Conservation (phyloP, 2,113 vertebrate species). For the Melanotaenia duboulayi region DNA sequence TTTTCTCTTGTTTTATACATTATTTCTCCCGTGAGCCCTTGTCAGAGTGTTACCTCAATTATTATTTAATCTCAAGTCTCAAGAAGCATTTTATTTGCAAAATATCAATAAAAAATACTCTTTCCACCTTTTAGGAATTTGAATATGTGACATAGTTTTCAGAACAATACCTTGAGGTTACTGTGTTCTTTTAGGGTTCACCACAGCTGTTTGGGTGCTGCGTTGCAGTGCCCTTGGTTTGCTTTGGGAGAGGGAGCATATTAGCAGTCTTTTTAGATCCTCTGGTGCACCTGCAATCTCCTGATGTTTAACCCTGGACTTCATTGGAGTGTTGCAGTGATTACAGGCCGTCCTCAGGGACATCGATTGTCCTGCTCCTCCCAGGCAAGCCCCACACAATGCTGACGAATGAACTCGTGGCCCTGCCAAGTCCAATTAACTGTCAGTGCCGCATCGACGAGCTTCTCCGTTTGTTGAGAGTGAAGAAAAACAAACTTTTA, state of each 20-base stretch:
- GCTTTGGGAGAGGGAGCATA: constrained; percentile 73
- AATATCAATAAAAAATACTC: constrained; percentile 6
- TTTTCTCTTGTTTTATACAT: not conserved
- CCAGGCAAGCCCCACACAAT: constrained; percentile 91
- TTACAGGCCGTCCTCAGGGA: constrained; percentile 91
- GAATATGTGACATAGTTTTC: constrained; percentile 15
- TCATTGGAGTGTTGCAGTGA: constrained; percentile 93
- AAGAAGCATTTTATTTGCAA: constrained; percentile 6
- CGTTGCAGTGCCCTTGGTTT: constrained; percentile 84
- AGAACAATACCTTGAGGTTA: constrained; percentile 24
- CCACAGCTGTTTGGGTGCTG: constrained; percentile 39
- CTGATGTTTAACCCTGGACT: constrained; percentile 92
- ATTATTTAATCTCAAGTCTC: not conserved
- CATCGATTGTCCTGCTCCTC: constrained; percentile 89
- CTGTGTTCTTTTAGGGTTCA: constrained; percentile 28
- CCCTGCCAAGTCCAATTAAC: constrained; percentile 96
- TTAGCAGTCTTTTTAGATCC: constrained; percentile 87
- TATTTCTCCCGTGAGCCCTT: not conserved
- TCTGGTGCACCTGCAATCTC: constrained; percentile 88
- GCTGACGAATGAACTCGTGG: constrained; percentile 95
- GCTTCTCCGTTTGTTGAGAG: constrained; percentile 83
- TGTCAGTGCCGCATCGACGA: constrained; percentile 89
- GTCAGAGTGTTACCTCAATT: not conserved
- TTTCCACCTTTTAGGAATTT: not conserved
- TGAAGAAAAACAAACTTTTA: constrained; percentile 89